Conservation (phyloP, 2,797 vertebrate species). For the Pampus argenteus region DNA sequence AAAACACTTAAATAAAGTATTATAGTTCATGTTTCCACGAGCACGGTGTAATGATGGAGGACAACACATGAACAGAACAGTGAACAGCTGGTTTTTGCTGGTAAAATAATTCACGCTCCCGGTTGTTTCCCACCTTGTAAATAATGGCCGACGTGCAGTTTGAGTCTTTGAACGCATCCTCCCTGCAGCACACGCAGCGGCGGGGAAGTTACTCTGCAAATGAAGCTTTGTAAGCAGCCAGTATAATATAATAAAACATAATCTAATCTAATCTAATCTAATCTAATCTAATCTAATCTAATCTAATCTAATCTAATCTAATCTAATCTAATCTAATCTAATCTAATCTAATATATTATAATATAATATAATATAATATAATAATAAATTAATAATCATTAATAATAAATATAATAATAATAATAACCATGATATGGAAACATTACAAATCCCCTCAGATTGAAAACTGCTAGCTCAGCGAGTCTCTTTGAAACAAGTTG, state of each 20-base stretch:
- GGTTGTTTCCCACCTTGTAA: constrained; percentile 18
- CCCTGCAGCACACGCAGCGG: constrained; percentile 6
- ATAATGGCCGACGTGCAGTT: constrained; percentile 12
- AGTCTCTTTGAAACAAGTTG: not conserved
- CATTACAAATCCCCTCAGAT: not conserved
- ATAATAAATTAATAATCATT: no score
- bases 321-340: no score
- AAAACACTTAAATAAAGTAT: no score
- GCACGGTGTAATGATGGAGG: not conserved
- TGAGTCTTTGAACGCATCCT: constrained; percentile 5
- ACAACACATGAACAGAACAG: not conserved
- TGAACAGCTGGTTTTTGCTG: not conserved
- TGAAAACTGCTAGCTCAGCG: not conserved
- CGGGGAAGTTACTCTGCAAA: not conserved
- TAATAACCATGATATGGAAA: no score
- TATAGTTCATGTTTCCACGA: not conserved
- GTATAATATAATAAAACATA: no score
- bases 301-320: no score
- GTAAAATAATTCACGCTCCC: constrained; percentile 10
- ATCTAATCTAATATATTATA: no score
- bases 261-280: no score
- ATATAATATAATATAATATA: no score
- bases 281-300: no score
- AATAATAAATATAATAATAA: no score
- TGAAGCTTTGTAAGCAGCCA: constrained; percentile 2